Evolutionary conservation across 2,888 invertebrate genomes (phyloP), one percentile per base, ranked within the genome.

Genomic region (Abscondita cerata): DNA sequence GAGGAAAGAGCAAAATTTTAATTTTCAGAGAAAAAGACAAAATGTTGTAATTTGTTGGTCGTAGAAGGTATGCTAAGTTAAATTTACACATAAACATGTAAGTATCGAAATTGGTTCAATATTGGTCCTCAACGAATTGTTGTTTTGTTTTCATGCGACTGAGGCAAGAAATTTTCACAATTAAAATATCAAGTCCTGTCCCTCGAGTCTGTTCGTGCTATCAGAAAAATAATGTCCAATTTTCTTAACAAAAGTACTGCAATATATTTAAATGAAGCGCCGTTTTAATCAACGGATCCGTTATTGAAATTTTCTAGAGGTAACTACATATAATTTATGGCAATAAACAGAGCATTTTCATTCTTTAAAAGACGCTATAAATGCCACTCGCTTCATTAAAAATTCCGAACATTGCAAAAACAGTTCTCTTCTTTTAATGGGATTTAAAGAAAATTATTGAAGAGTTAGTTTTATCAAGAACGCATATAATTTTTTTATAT

Each of bases 191-290:
- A 70, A 70, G 65, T 20, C 64, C 60, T 59, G 59, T 61, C 55
- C 63, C 59, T 55, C 47, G 65, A 66, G 62, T 65, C 66, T 64
- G 68, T 70, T 68, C 69, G 70, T 70, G 70, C 68, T 66, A 66
- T 64, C 55, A n/a, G 69, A 70, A 72, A 70, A 72, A 72, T 68
- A 72, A 70, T 66, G 59, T 64, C 65, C 64, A 67, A 71, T 70
- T 68, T 70, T 61, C 56, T 56, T 53, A 54, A 44, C 58, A 66
- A 66, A 65, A 65, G 56, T 67, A 61, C 59, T 56, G 60, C 50
- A 59, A 62, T 66, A 58, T 65, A 62, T 65, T 66, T 66, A 59
- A 66, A 66, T 64, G 56, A 56, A 48, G 54, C 48, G 40, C 50
- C 64, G 56, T 65, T 64, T 65, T 67, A 63, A 67, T 63, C 65